These are phyloP conservation scores for Microtus pennsylvanicus DNA, from an alignment of 2,113 vertebrate genomes.

Conservation along the genomic window DNA sequence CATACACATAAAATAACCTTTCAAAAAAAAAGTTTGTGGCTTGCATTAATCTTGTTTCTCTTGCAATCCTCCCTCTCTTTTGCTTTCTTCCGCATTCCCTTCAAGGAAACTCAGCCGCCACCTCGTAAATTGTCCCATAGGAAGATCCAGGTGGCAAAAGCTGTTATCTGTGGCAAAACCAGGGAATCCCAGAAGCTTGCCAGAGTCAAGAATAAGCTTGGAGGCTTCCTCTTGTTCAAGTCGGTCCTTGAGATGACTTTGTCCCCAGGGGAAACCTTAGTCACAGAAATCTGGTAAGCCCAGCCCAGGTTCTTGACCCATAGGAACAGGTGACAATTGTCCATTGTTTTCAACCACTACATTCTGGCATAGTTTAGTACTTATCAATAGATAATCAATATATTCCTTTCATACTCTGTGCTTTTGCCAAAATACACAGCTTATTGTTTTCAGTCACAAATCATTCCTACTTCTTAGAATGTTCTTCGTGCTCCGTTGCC, in stretches of 20 bases:
- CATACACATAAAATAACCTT: neutral
- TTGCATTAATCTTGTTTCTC: neutral
- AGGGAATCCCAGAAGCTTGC: neutral
- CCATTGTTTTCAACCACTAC: slow-evolving; percentile 1
- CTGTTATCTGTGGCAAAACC: neutral
- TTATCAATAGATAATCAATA: neutral
- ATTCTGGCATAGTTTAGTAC: slow-evolving; percentile 1
- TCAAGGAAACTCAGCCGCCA: neutral
- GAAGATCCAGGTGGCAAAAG: neutral
- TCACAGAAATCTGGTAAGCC: neutral
- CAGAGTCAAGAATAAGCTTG: neutral
- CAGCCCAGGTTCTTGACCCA: neutral
- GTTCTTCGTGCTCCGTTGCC: neutral
- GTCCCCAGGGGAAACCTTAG: neutral
- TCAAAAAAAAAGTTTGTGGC: neutral
- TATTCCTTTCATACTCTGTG: neutral
- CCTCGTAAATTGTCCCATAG: neutral
- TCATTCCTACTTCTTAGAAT: neutral
- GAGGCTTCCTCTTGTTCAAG: neutral
- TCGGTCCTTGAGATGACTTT: neutral
- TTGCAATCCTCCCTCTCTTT: neutral
- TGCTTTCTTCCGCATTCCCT: neutral
- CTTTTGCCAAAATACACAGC: slow-evolving; percentile 20
- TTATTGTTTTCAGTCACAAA: neutral
- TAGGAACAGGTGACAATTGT: neutral